phyloP scores from a whole-genome alignment of 2,113 vertebrate species.

The Carlito syrichta region DNA sequence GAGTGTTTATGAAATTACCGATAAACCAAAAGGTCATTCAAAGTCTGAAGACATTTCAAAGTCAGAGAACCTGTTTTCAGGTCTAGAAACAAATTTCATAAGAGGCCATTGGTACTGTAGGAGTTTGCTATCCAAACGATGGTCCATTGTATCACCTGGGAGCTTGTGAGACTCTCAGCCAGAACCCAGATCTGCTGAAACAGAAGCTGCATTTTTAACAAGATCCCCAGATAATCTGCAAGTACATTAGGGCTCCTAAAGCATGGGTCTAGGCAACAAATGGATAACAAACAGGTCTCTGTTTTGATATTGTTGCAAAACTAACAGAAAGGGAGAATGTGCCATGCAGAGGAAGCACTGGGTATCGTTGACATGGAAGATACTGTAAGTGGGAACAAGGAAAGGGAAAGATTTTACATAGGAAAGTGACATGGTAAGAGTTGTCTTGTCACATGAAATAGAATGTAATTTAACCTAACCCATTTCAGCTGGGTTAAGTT shows the following conservation, averaged over 20 bases:
- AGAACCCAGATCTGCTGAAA: conserved; percentile 16
- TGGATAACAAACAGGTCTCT: not conserved
- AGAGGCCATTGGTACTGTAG: not conserved
- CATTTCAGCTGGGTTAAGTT: not conserved
- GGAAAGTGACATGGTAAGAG: not conserved
- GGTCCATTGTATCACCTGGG: not conserved
- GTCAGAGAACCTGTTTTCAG: not conserved
- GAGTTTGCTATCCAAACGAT: not conserved
- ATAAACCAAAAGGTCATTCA: not conserved
- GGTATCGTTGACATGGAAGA: not conserved
- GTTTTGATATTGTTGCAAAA: not conserved
- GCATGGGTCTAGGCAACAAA: not conserved
- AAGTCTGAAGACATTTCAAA: not conserved
- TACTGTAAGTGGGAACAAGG: not conserved
- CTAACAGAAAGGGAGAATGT: not conserved
- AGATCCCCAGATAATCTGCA: conserved; percentile 30
- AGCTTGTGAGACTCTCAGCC: conserved; percentile 29
- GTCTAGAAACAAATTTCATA: conserved; percentile 28
- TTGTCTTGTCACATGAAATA: conserved; percentile 36
- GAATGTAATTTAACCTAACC: not conserved
- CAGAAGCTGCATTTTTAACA: conserved; percentile 52
- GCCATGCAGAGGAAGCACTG: not conserved
- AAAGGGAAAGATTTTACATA: not conserved
- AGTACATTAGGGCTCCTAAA: conserved; percentile 15
- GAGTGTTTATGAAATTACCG: not conserved